Base-by-base conservation (phyloP, 35 echinoderm and acorn worm genomes). In the Anneissia japonica region DNA sequence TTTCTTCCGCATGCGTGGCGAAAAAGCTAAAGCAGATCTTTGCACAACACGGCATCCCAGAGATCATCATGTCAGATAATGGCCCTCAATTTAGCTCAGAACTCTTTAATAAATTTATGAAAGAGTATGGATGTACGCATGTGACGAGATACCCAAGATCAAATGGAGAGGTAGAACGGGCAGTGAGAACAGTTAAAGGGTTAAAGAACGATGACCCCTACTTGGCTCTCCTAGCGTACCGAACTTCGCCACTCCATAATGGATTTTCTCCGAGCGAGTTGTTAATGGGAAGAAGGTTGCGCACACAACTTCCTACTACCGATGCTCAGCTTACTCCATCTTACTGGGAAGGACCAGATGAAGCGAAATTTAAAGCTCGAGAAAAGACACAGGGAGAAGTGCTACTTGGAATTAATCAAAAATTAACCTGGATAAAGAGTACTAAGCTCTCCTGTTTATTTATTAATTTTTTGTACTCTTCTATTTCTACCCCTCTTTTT, bases 61-160 rank as follows among this genome's bases (percentile, higher is more conserved):
- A 84, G 0, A 23, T 84, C n/a, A 29, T 77, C n/a, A 35, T 82
- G 11, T 83, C 81, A 9, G 51, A 90, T 37, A 82, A 76, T 37
- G 88, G 81, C 0, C 80, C 81, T 36, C 80, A 90, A 31, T 45
- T 34, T 29, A 45, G 56, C 2, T 40, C 36, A 7, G 19, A 1
- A 1, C 1, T 12, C 31, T 83, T 90, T 35, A 21, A 75, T 12
- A 16, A 38, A 86, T 21, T 74, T 90, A 13, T 34, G 40, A 14
- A 77, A 46, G 39, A 77, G 79, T 35, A 94, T 94, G 93, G 89
- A 90, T 80, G 88, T n/a, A 75, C 34, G 11, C 87, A 88, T 32
- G 79, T 88, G 29, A 88, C 87, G 16, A 88, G 79, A 73, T 81
- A 32, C 0, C 87, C 46, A 35, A 38, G 80, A 10, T 34, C 87